phyloP scores from a whole-genome alignment of 1,140 invertebrate species.

The Ganaspis sp. region DNA sequence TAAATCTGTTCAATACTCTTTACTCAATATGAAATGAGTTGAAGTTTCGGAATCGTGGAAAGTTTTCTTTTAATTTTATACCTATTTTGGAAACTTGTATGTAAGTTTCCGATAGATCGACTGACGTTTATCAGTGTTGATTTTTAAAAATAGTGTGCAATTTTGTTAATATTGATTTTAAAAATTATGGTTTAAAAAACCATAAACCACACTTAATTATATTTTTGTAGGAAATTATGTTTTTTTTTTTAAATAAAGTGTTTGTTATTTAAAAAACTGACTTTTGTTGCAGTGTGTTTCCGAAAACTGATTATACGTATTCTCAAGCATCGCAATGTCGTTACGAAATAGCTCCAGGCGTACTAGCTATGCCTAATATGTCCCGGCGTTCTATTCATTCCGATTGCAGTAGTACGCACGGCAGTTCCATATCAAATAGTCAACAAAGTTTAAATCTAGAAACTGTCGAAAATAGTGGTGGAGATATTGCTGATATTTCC shows the following conservation, averaged over 20 bases:
- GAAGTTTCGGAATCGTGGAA: too few relatives aligned
- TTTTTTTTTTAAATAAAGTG: background rate
- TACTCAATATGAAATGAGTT: background rate
- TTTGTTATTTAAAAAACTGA: background rate
- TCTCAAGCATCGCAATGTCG: constrained; percentile 84
- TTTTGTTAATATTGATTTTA: too few relatives aligned
- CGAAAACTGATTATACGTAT: constrained; percentile 90
- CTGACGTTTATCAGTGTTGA: too few relatives aligned
- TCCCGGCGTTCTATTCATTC: constrained; percentile 80
- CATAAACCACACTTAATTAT: too few relatives aligned
- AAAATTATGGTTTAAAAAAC: too few relatives aligned
- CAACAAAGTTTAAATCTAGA: constrained; percentile 55
- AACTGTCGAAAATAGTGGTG: constrained; percentile 38
- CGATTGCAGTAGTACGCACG: constrained; percentile 57
- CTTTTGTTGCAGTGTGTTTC: constrained; percentile 78
- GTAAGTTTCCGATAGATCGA: too few relatives aligned
- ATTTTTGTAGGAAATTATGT: too few relatives aligned
- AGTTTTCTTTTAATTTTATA: too few relatives aligned
- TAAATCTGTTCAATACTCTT: background rate
- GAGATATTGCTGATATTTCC: constrained; percentile 40
- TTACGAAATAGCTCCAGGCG: constrained; percentile 85
- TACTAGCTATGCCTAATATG: constrained; percentile 89
- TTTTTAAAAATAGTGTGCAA: too few relatives aligned
- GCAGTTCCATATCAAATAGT: constrained; percentile 57
- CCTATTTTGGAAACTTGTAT: too few relatives aligned